Evolutionary conservation across 2,888 invertebrate genomes (phyloP).

Genomic region (Drosophila trichaetosa): DNA sequence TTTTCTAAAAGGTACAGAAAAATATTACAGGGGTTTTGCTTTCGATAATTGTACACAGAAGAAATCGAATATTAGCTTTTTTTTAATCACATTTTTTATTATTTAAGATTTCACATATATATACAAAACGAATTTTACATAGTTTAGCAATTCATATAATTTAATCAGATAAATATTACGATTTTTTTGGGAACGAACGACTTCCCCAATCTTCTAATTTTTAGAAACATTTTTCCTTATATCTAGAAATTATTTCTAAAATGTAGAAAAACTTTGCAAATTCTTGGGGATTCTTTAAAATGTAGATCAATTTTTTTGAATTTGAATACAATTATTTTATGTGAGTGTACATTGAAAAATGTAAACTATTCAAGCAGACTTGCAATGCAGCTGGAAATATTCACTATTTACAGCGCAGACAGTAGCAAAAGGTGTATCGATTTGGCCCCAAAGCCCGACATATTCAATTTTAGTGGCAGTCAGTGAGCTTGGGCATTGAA

Average conservation of each 20-base stretch:
- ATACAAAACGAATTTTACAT: neutral
- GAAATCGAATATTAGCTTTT: neutral
- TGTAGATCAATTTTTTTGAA: neutral
- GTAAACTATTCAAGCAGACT: neutral
- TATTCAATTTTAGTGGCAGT: constrained; percentile 1
- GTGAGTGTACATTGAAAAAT: neutral
- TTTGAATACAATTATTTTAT: neutral
- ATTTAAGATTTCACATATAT: neutral
- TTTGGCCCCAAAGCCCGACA: constrained; percentile 3
- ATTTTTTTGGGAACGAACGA: neutral
- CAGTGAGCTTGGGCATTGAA: constrained; percentile 11
- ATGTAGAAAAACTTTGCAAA: neutral
- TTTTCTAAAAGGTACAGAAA: neutral
- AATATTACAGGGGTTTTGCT: neutral
- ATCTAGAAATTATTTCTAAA: neutral
- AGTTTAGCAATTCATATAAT: neutral
- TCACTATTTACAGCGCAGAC: neutral
- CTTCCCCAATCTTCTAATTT: neutral
- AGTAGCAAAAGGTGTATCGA: constrained; percentile 14
- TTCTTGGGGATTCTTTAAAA: too few relatives aligned
- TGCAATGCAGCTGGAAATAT: neutral
- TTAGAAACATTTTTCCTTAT: neutral
- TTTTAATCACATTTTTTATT: neutral
- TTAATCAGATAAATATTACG: neutral
- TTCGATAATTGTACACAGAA: neutral